Base-by-base conservation (phyloP, 2,888 invertebrate genomes). In the Monochamus alternatus region DNA sequence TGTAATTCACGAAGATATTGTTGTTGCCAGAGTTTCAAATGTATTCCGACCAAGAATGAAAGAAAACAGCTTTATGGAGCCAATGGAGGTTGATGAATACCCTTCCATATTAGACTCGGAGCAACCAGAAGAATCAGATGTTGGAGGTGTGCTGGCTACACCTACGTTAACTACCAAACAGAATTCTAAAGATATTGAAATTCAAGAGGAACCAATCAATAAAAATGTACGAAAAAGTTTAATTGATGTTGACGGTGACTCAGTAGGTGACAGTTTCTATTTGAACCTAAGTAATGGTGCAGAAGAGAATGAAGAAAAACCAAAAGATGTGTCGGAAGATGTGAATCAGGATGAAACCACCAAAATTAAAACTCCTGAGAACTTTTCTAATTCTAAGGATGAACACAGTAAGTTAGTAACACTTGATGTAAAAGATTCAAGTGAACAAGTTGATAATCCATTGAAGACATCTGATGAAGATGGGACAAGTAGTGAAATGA, bases 81-180 rank as follows among this genome's bases (percentile, higher is more conserved):
- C 83, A 4, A 84, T 84, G 84, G 82, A 82, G 52, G 81, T 84
- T 3, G 84, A 84, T 73, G 77, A 76, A 51, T 70, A 65, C 31
- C 10, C 62, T 7, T 47, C 74, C 2, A 55, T 64, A 31, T 63
- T 75, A 32, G 73, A 76, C 31, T 66, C 63, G 1, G n/a, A 31
- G 5, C 55, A 67, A 8, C 31, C 9, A 14, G 67, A 52, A 7
- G 38, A 32, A 12, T 55, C 52, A 12, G 14, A 65, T 47, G 9
- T 14, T 1, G 65, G 30, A 8, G 30, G 31, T 31, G 38, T 12
- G 22, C 30, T 14, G 5, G 22, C 58, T n/a, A n/a, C n/a, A 58
- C 14, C 58, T 8, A 58, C 58, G 3, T n/a, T n/a, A 58, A 9
- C 4, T 30, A 9, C 30, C 14, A 58, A 60, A 1, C 3, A 60